Evolutionary conservation across 2,113 vertebrate genomes (phyloP).

Genomic region (Ciconia maguari): DNA sequence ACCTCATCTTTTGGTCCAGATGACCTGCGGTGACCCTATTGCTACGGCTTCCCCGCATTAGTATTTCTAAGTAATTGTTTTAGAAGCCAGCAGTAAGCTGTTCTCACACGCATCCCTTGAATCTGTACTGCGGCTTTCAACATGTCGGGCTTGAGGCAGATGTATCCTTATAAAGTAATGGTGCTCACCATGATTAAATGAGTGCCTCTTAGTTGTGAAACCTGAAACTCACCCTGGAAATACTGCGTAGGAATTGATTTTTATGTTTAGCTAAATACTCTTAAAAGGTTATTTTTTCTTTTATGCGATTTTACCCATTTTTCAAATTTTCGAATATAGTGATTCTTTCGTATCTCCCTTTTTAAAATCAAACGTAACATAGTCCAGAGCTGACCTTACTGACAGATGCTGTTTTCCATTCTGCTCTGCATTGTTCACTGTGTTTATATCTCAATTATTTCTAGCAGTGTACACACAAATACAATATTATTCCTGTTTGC

Average conservation of each 20-base stretch:
- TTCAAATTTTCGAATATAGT: too few species aligned
- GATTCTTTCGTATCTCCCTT: neutral
- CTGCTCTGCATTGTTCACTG: neutral
- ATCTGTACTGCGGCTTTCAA: neutral
- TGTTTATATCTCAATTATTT: neutral
- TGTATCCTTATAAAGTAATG: neutral
- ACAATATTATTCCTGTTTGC: neutral
- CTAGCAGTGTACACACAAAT: neutral
- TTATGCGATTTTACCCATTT: neutral
- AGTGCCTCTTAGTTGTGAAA: neutral
- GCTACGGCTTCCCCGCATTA: neutral
- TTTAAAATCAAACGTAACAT: neutral
- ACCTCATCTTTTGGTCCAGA: neutral
- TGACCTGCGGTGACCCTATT: neutral
- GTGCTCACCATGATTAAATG: neutral
- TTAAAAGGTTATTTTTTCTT: neutral
- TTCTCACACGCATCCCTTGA: neutral
- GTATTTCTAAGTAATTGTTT: neutral
- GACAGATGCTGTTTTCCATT: neutral
- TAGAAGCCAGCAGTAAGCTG: neutral
- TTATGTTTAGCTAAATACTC: neutral
- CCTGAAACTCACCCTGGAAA: neutral
- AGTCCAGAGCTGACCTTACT: neutral
- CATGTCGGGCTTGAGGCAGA: fast-evolving
- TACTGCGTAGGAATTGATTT: neutral